These are phyloP conservation scores for Pantherophis alleghaniensis DNA, from an alignment of 2,797 vertebrate species.

Conservation along the genomic window DNA sequence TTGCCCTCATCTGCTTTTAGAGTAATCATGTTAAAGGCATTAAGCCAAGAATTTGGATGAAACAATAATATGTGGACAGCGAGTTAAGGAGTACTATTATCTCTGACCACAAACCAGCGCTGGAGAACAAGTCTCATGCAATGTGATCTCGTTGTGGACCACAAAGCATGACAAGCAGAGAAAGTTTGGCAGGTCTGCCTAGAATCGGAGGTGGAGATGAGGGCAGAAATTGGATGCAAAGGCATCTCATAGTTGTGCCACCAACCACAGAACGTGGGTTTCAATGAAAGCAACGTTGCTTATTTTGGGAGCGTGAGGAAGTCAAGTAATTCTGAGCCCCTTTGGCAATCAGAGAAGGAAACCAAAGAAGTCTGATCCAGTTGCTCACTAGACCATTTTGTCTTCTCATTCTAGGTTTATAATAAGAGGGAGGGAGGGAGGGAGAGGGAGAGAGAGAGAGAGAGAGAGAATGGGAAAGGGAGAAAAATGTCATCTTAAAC, in stretches of 20 bases:
- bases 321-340: neutral
- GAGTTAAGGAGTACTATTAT: neutral
- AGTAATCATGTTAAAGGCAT: neutral
- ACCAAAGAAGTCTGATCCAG: neutral
- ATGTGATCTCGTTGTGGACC: neutral
- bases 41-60: neutral
- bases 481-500: neutral
- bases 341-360: neutral
- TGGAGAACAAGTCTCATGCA: neutral
- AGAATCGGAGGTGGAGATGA: neutral
- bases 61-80: neutral
- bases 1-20: neutral
- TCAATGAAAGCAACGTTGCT: neutral
- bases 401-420: neutral
- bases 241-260: neutral
- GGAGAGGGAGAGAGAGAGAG: neutral
- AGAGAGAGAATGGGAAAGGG: too few species aligned
- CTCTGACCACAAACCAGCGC: neutral
- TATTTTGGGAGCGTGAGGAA: neutral
- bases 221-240: neutral
- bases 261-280: neutral
- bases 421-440: too few species aligned
- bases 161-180: neutral
- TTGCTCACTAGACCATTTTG: neutral
- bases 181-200: neutral